Base-by-base conservation (phyloP, 2,797 vertebrate species). In the Bovichtus variegatus region DNA sequence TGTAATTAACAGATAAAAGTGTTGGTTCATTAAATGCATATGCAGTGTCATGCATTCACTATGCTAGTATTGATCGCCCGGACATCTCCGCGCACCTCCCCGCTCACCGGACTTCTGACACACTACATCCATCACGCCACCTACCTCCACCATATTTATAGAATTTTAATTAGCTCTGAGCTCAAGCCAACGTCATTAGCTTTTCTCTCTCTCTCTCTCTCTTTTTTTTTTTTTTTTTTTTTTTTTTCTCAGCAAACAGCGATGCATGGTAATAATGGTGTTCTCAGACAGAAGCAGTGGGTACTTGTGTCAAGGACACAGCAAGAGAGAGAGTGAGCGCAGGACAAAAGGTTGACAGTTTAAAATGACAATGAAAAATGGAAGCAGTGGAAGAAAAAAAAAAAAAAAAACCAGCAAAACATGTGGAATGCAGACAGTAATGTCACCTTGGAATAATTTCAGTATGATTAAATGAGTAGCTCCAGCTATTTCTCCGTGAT, bases 1-100 rank as follows among this genome's bases (percentile, higher is more conserved):
- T 92, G 92, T 95, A 97, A 97, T 97, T 96, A 97, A 95, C 89
- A 96, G 94, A 95, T 96, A 95, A 95, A 95, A 86, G 92, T 85
- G 85, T 86, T 83, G 78, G 80, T 95, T 95, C 92, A 93, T 95
- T 96, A 96, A 96, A 96, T 95, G 93, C 94, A 93, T 94, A 94
- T 94, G 92, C 89, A 91, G 87, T 94, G 94, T 94, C 93, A 91
- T 93, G 92, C 90, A 91, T 93, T 89, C 87, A 77, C 86, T 89
- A 74, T 81, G 82, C 89, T 60, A 70, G 85, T 94, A 96, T 94
- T 95, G 96, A 97, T 96, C 93, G 94, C 59, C 57, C 29, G 81
- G 76, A 83, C 93, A 92, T 89, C 84, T 86, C 92, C 66, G 49
- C 74, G 71, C 76, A 91, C 91, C 88, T 94, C 90, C 76, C 85